Base-by-base conservation (phyloP, 2,113 vertebrate genomes). In the Acrocephalus arundinaceus region DNA sequence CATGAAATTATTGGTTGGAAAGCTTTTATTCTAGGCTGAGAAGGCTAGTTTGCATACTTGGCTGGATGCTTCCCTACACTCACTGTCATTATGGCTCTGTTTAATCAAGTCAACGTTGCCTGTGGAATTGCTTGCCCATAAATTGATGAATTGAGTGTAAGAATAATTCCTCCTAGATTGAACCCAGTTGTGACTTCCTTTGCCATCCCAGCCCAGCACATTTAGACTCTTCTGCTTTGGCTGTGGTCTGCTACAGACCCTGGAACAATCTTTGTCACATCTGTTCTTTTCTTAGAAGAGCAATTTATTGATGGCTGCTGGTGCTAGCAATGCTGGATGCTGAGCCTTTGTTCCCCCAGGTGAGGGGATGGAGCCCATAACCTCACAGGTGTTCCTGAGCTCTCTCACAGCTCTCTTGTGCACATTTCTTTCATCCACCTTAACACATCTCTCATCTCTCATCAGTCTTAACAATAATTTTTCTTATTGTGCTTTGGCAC, bases 1-100 rank as follows among this genome's bases (percentile, higher is more conserved):
- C 96, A 95, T 95, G 84, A 96, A 97, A 97, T 97, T 97, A 96
- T 97, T 97, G 95, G 96, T 97, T 96, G 76, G 95, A 79, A 95
- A 86, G 95, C 97, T 95, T 97, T 96, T 96, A 96, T 97, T 93
- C 93, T n/a, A 52, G 87, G 80, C 92, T 87, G 86, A 96, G 97
- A 67, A 87, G 81, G 83, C 95, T 97, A 45, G 93, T 97, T 97
- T 97, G 97, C 95, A 97, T 97, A 97, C 94, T 97, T 97, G 97
- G 97, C 96, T 91, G 80, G 89, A 21, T 93, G 78, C 87, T 95
- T 94, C 88, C 71, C 84, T 78, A 75, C 49, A 33, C 90, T 96
- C 96, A 68, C 79, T 95, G 79, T 95, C 90, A 97, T 97, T 97
- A 95, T 87, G 73, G 86, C 84, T 73, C 93, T 96, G 90, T 97